Base-by-base conservation (phyloP, 2,888 invertebrate genomes). In the Parasteatoda lunata region DNA sequence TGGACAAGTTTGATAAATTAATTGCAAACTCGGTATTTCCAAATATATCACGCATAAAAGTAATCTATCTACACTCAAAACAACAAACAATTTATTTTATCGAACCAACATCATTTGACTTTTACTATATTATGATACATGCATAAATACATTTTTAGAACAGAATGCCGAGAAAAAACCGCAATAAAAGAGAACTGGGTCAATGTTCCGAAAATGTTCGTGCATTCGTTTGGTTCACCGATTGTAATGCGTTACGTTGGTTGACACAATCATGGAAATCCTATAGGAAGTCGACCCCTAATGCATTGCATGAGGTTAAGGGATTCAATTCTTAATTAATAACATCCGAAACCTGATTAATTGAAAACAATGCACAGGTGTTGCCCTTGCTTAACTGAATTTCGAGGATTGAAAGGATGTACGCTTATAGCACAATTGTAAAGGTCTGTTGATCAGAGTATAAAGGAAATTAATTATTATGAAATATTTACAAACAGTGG, bases 311-410 rank as follows among this genome's bases (percentile, higher is more conserved):
- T 5, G 66, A 66, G 48, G 45, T 45, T 45, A 49, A 48, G 54
- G 45, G 8, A 13, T 11, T 30, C 54, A 52, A 66, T 77, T 52
- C 54, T 51, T 77, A 77, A 77, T 77, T 77, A 59, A 47, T 51
- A 30, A 54, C 54, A 69, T 77, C 69, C 54, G 69, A 54, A 5
- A 30, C 30, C 30, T 30, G 13, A 15, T 52, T 66, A 72, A 80
- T 80, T 73, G 72, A 64, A 66, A 66, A 66, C 71, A n/a, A 13
- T 51, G 49, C 13, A 59, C 65, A 49, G 64, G 30, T 68, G 13
- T 80, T 80, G 65, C 13, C 66, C 72, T 80, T 80, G 80, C 73
- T 72, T 71, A 79, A 70, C 79, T 71, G n/a, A n/a, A n/a, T n/a
- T n/a, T n/a, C n/a, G 71, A 49, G n/a, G 30, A 72, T 48, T n/a